Conservation (phyloP, 2,113 vertebrate genomes). For the Mormyrus lacerda region DNA sequence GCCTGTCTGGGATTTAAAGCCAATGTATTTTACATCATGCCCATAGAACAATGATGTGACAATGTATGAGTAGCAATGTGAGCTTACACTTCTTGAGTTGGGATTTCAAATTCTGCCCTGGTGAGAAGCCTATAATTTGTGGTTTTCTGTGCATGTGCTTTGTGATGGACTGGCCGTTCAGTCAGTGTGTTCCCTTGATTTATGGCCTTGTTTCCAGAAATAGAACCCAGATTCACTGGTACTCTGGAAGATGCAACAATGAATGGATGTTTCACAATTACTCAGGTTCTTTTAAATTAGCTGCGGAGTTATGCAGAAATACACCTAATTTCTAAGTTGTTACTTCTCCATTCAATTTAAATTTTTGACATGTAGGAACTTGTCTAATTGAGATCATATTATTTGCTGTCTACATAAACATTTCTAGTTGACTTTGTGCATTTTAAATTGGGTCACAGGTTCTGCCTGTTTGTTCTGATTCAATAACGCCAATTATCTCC, state of each 20-base stretch:
- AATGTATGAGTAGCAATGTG: background rate
- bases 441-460: background rate
- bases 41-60: background rate
- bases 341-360: background rate
- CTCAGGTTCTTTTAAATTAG: background rate
- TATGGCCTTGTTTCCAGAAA: background rate
- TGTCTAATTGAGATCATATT: background rate
- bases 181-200: background rate
- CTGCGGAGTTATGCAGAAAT: background rate
- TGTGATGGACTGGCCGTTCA: background rate
- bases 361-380: background rate
- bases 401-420: background rate
- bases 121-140: background rate
- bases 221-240: background rate
- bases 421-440: background rate
- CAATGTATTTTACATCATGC: background rate
- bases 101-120: background rate
- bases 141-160: background rate
- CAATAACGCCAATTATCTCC: background rate
- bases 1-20: background rate
- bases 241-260: background rate
- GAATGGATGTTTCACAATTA: background rate
- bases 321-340: background rate
- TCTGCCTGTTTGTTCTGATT: background rate
- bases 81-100: background rate